Base-by-base conservation (phyloP, 2,113 vertebrate species). In the Drymodes brunneopygia region DNA sequence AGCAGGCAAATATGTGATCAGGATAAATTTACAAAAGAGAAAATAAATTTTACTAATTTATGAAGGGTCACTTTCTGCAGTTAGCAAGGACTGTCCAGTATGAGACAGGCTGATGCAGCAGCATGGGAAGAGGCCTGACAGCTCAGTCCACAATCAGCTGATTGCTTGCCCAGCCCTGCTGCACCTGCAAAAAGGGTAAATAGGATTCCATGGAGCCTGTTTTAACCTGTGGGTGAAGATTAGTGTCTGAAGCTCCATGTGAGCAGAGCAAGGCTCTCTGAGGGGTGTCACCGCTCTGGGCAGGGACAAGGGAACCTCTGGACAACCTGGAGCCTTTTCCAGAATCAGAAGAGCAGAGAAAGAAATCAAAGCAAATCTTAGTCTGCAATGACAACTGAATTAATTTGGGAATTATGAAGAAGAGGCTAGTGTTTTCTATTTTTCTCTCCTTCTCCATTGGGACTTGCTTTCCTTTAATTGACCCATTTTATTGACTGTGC, bases 51-150 rank as follows among this genome's bases (percentile, higher is more conserved):
- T 33, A 33, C 29, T 12, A 35, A 56, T 65, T 56, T 47, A 47
- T 47, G 36, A 58, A 54, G 27, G 12, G 9, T 54, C 3, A 2
- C 4, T 66, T 56, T 71, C 28, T 33, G 22, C 21, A 67, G 27
- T 40, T 36, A 50, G 10, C 0, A 0, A 74, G 73, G 42, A 14
- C 16, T 31, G 8, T 71, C 6, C 33, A 62, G 47, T 0, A 0
- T 8, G 8, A 14, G 12, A 21, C 0, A 1, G 62, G 38, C 36
- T 71, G 66, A 21, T 24, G 51, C 12, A n/a, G 60, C 35, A 81
- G 33, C 2, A 5, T 64, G 40, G 35, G 45, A 78, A 60, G 40
- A 60, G 13, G 7, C 21, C 65, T 66, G 48, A 25, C 42, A 40
- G 21, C n/a, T 10, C 53, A 28, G 27, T 3, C 7, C 45, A 12